A percentile compares a stretch with the other conserved stretches of the same genome.
Conservation (phyloP, 2,113 vertebrate genomes). For the Noctilio leporinus region DNA sequence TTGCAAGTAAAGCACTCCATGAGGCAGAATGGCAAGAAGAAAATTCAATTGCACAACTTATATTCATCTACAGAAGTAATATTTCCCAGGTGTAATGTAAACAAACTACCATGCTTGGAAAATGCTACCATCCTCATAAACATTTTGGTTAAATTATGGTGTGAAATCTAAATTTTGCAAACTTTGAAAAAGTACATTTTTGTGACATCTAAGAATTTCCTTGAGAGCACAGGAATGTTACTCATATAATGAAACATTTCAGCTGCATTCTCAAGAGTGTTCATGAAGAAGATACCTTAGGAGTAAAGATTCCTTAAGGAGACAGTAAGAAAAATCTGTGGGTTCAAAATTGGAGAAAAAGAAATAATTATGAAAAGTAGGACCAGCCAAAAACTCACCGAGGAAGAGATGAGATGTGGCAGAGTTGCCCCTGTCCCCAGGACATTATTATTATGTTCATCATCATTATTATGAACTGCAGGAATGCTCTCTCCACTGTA, state of each 20-base stretch:
- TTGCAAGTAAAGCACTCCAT: not conserved
- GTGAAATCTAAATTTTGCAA: not conserved
- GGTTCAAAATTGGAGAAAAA: not conserved
- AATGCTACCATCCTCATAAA: conserved; percentile 15
- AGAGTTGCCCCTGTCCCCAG: not conserved
- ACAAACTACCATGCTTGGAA: not conserved
- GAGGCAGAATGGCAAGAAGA: not conserved
- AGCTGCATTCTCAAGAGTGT: not conserved
- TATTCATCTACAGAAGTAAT: not conserved
- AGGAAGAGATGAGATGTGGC: not conserved
- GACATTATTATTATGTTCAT: not conserved
- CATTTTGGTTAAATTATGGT: not conserved
- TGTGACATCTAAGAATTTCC: not conserved
- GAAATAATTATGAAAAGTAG: not conserved
- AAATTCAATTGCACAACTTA: not conserved
- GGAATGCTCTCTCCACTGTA: not conserved
- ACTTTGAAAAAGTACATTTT: conserved; percentile 7
- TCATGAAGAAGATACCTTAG: not conserved
- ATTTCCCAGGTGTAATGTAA: not conserved
- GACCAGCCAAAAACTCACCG: not conserved
- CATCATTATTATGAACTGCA: not conserved
- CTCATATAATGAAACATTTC: not conserved
- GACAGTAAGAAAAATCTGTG: not conserved
- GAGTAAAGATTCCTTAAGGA: not conserved
- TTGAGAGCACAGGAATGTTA: not conserved